phyloP scores from a whole-genome alignment of 2,797 vertebrate species.

The Adrianichthys oophorus region DNA sequence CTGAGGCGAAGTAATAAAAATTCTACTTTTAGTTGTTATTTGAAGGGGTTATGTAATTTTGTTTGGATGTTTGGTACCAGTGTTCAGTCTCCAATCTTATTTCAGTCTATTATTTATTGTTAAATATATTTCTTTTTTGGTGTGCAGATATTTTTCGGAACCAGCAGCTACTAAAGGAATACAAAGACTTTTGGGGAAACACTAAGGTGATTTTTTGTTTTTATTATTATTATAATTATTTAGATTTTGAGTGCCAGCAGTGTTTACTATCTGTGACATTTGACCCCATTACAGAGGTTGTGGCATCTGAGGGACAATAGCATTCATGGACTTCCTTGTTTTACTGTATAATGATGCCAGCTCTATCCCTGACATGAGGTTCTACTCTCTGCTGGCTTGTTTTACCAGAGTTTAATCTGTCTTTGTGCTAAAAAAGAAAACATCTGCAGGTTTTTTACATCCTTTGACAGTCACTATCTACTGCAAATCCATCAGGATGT shows the following conservation, averaged over 20 bases:
- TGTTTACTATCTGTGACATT: conserved; percentile 26
- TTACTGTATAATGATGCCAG: conserved; percentile 33
- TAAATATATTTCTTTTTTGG: not conserved
- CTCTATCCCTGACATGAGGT: conserved; percentile 32
- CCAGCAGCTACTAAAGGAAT: conserved; percentile 92
- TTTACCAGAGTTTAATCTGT: not conserved
- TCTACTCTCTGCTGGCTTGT: conserved; percentile 30
- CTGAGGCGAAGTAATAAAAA: too few relatives aligned
- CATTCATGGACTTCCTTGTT: conserved; percentile 31
- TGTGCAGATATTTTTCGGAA: conserved; percentile 89
- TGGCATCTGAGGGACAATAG: conserved; percentile 32
- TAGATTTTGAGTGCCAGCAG: not conserved
- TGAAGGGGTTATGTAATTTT: too few relatives aligned
- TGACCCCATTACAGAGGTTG: conserved; percentile 33
- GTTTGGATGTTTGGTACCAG: not conserved
- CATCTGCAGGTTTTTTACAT: too few relatives aligned
- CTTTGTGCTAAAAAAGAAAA: not conserved
- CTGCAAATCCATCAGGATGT: too few relatives aligned
- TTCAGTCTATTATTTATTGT: not conserved
- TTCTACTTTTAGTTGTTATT: too few relatives aligned
- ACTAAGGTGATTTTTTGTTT: conserved; percentile 84
- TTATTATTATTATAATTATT: too few relatives aligned
- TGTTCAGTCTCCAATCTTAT: not conserved
- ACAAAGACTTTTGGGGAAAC: conserved; percentile 95
- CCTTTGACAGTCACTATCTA: too few relatives aligned